Evolutionary conservation across 53 echinoderm and acorn worm species (phyloP).

Genomic region (Antedon mediterranea): DNA sequence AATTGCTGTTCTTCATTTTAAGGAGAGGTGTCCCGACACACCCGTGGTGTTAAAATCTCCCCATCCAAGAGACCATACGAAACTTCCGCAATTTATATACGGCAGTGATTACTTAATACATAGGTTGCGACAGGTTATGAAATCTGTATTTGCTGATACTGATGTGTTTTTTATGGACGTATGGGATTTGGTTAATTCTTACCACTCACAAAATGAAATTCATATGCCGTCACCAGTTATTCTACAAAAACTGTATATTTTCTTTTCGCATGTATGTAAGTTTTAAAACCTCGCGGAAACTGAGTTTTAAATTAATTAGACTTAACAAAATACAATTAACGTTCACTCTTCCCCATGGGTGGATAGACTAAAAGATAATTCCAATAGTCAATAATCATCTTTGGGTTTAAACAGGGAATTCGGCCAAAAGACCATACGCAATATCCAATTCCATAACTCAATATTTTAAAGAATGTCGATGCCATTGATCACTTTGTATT

Average conservation of each 20-base stretch:
- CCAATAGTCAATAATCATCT: too few relatives aligned
- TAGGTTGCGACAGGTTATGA: constrained; percentile 1
- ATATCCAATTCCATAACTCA: too few relatives aligned
- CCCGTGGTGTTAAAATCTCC: constrained; percentile 16
- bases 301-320: too few relatives aligned
- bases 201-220: neutral
- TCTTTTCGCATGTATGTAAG: constrained; percentile 15
- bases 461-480: too few relatives aligned
- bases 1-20: constrained; percentile 10
- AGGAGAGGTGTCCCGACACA: constrained; percentile 19
- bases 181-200: constrained; percentile 8
- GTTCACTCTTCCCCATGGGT: too few relatives aligned
- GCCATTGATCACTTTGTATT: too few relatives aligned
- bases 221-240: constrained; percentile 17
- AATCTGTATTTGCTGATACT: neutral
- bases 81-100: neutral
- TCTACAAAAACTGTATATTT: neutral
- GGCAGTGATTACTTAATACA: neutral
- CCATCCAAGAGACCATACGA: constrained; percentile 10
- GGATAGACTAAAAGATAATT: too few relatives aligned
- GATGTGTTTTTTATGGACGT: constrained; percentile 10
- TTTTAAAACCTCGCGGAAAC: too few relatives aligned
- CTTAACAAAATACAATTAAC: too few relatives aligned
- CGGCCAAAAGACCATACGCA: too few relatives aligned
- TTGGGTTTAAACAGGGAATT: too few relatives aligned